Evolutionary conservation across 2,113 vertebrate species (phyloP).

Genomic region (Acanthochromis polyacanthus): DNA sequence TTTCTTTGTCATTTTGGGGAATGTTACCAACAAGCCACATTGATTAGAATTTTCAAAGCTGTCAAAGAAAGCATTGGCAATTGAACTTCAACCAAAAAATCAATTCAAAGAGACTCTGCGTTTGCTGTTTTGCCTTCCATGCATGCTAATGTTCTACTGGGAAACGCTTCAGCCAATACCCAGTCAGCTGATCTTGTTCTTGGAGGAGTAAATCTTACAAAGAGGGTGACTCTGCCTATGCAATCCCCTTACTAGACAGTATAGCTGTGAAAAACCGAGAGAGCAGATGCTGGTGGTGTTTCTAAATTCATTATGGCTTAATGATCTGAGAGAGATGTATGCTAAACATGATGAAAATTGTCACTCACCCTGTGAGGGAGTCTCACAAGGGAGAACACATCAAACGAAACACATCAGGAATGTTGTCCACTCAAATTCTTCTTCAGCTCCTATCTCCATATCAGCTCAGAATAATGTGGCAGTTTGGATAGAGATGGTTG

Average conservation of each 20-base stretch:
- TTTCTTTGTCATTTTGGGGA: slow-evolving; percentile 23
- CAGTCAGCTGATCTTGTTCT: neutral
- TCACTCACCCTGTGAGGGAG: too few species aligned
- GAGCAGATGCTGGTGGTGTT: slow-evolving; percentile 35
- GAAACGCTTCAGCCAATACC: slow-evolving; percentile 1
- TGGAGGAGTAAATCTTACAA: neutral
- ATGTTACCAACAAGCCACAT: neutral
- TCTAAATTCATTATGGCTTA: slow-evolving; percentile 52
- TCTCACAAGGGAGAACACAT: slow-evolving; percentile 10
- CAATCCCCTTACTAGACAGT: slow-evolving; percentile 1
- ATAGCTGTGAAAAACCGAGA: slow-evolving; percentile 21
- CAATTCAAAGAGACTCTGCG: slow-evolving; percentile 8
- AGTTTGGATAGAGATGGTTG: neutral
- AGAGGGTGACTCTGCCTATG: neutral
- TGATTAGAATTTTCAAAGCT: slow-evolving; percentile 46
- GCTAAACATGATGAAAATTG: slow-evolving; percentile 47
- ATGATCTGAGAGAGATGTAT: slow-evolving; percentile 34
- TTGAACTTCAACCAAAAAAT: slow-evolving; percentile 63
- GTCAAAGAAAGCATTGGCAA: slow-evolving; percentile 28
- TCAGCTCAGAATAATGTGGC: slow-evolving; percentile 18
- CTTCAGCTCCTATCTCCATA: neutral
- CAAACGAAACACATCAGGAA: too few species aligned
- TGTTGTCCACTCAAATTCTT: neutral
- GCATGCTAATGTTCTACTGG: slow-evolving; percentile 24
- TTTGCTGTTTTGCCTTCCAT: slow-evolving; percentile 9